Percentiles rank a stretch among this genome's conserved stretches.
Conservation (phyloP, 1,140 invertebrate species). For the Drepana arcuata region DNA sequence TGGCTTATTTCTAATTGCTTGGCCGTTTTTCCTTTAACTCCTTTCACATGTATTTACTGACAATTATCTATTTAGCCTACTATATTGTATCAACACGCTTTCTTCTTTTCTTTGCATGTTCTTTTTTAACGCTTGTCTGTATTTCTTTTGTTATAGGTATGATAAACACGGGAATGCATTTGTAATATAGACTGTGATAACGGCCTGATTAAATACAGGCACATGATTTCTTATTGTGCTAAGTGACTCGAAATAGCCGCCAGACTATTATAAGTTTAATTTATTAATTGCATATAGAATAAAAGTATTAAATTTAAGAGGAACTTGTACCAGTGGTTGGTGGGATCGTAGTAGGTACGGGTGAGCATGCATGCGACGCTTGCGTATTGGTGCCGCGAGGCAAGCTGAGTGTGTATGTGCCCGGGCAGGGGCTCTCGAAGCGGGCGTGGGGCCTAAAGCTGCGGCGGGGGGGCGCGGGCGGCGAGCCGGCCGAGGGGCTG, state of each 20-base stretch:
- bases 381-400: constrained; percentile 11
- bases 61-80: constrained; percentile 1
- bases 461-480: constrained; percentile 37
- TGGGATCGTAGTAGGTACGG: too few relatives aligned
- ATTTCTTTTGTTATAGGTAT: constrained; percentile 70
- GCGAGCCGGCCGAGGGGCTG: constrained; percentile 40
- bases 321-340: too few relatives aligned
- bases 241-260: constrained; percentile 40
- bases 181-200: constrained; percentile 65
- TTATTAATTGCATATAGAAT: constrained; percentile 45
- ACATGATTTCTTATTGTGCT: constrained; percentile 43
- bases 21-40: too few relatives aligned
- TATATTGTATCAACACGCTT: neutral
- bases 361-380: constrained; percentile 57
- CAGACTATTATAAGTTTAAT: constrained; percentile 36
- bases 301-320: constrained; percentile 25
- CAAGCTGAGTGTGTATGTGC: constrained; percentile 20
- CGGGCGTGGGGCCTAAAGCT: constrained; percentile 73
- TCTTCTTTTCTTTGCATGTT: constrained; percentile 43
- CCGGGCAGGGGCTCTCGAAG: constrained; percentile 52
- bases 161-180: constrained; percentile 58
- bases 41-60: too few relatives aligned
- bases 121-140: constrained; percentile 55
- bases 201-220: constrained; percentile 32
- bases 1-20: too few relatives aligned